phyloP scores from a whole-genome alignment of 2,888 invertebrate genomes.

The Antheraea assamensis region DNA sequence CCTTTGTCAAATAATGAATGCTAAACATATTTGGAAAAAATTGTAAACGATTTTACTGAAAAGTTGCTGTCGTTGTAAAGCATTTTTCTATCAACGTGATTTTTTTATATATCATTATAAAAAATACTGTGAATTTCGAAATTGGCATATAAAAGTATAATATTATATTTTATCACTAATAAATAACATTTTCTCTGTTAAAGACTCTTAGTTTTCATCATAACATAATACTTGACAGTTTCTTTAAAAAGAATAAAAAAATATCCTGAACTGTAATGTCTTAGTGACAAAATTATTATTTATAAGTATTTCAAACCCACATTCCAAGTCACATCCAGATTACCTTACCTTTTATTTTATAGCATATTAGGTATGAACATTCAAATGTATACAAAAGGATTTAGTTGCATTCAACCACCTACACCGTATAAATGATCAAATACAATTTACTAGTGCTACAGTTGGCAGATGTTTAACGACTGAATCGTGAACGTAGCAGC shows the following conservation, averaged over 20 bases:
- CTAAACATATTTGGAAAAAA: neutral
- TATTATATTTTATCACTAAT: slow-evolving; percentile 53
- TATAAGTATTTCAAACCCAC: too few relatives aligned
- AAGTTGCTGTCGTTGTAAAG: neutral
- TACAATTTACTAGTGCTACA: neutral
- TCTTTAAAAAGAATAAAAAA: neutral
- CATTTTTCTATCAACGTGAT: neutral
- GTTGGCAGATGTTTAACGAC: too few relatives aligned
- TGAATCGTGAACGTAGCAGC: too few relatives aligned
- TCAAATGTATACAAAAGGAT: too few relatives aligned
- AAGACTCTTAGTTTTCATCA: slow-evolving; percentile 40
- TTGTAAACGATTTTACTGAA: neutral
- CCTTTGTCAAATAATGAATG: neutral
- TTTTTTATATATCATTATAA: neutral
- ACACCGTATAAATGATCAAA: too few relatives aligned
- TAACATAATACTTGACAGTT: neutral
- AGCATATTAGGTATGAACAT: too few relatives aligned
- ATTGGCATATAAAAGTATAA: slow-evolving; percentile 34
- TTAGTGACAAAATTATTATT: too few relatives aligned
- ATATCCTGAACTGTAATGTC: neutral
- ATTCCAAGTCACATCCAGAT: too few relatives aligned
- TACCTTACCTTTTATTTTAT: too few relatives aligned
- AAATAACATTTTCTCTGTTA: slow-evolving; percentile 65
- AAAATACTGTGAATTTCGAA: slow-evolving; percentile 1
- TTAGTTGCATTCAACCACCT: too few relatives aligned